Percentiles rank a stretch among this genome's conserved stretches.
Conservation (phyloP, 2,888 invertebrate genomes). For the Amaurobius ferox region DNA sequence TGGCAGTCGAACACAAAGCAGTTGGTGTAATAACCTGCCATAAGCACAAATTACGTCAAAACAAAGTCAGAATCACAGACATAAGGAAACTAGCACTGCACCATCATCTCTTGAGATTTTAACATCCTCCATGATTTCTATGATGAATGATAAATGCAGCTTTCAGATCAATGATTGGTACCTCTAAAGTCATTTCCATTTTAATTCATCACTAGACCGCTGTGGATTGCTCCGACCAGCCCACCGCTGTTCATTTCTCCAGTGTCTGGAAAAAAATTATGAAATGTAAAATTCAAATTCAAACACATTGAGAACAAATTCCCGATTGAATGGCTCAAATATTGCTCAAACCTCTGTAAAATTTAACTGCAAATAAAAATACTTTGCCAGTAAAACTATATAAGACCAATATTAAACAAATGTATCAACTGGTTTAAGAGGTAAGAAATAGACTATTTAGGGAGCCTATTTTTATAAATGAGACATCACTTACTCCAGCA, state of each 20-base stretch:
- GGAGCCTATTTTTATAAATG: no score
- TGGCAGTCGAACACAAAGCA: not conserved
- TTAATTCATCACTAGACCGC: conserved; percentile 10
- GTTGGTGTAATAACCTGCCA: not conserved
- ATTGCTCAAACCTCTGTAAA: no score
- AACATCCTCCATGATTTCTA: not conserved
- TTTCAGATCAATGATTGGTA: not conserved
- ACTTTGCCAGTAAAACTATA: no score
- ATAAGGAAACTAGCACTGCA: conserved; percentile 13
- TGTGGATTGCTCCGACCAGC: conserved; percentile 1
- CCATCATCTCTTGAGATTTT: not conserved
- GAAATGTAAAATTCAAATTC: no score
- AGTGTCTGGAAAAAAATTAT: conserved; percentile 41
- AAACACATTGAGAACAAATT: no score
- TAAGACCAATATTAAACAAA: no score
- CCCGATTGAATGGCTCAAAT: no score
- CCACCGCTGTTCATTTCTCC: conserved; percentile 50
- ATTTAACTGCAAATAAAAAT: no score
- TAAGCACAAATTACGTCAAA: conserved; percentile 3
- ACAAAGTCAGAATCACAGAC: conserved; percentile 22
- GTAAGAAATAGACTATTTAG: no score
- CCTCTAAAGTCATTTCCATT: conserved; percentile 25
- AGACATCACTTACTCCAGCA: no score
- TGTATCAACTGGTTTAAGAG: no score
- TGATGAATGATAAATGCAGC: conserved; percentile 20